Base-by-base conservation (phyloP, 2,888 invertebrate species). In the Alloscopus bannaensis region DNA sequence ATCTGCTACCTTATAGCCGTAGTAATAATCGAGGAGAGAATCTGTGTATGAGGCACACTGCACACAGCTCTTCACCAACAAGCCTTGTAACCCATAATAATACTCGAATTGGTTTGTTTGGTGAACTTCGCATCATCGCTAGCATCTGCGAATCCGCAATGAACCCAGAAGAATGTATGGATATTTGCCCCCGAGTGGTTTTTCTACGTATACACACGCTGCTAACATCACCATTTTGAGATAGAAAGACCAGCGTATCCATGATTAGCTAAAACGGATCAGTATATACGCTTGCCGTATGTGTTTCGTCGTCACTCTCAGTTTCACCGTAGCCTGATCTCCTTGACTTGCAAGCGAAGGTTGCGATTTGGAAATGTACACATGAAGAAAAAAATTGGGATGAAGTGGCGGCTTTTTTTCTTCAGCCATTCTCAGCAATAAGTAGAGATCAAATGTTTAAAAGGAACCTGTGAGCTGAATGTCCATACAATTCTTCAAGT, bases 61-160 rank as follows among this genome's bases (percentile, higher is more conserved):
- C n/a, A n/a, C n/a, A n/a, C n/a, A n/a, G n/a, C n/a, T n/a, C n/a
- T n/a, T n/a, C n/a, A n/a, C n/a, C n/a, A n/a, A n/a, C n/a, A n/a
- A n/a, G n/a, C n/a, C n/a, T n/a, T n/a, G n/a, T n/a, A n/a, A n/a
- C n/a, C n/a, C n/a, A n/a, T n/a, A n/a, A n/a, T n/a, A n/a, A n/a
- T n/a, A n/a, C n/a, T n/a, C n/a, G n/a, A n/a, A n/a, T n/a, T n/a
- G n/a, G n/a, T n/a, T n/a, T n/a, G n/a, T n/a, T n/a, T n/a, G n/a
- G n/a, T n/a, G n/a, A n/a, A n/a, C n/a, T n/a, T n/a, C n/a, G n/a
- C n/a, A n/a, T n/a, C n/a, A n/a, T n/a, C n/a, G n/a, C n/a, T n/a
- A n/a, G 28, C 55, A 55, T 55, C 55, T 55, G 55, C 26, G 55
- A 55, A 55, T 52, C 55, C 11, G 55, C 55, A 55, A 55, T 55